A percentile compares a stretch with the other conserved stretches of the same genome.
These are phyloP conservation scores for Thymelicus lineola DNA, from an alignment of 2,888 invertebrate genomes.

Conservation along the genomic window DNA sequence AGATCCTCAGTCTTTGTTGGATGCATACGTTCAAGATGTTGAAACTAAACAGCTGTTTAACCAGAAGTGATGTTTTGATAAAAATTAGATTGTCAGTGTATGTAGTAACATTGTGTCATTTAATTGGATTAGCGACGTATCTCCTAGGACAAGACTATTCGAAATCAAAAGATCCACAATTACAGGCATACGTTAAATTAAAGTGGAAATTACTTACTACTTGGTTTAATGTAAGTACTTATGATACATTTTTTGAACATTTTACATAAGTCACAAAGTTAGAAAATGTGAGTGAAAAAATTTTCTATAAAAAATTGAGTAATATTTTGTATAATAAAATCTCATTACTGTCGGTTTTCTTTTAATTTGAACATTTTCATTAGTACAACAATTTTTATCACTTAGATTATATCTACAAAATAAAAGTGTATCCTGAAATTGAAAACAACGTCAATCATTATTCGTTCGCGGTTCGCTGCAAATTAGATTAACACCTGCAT, in stretches of 20 bases:
- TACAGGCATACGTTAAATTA: constrained; percentile 59
- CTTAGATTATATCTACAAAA: too few species aligned
- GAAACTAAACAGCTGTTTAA: constrained; percentile 1
- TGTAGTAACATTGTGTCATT: constrained; percentile 53
- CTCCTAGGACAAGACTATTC: constrained; percentile 65
- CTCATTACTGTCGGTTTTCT: background rate
- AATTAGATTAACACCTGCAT: too few species aligned
- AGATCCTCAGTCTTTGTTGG: background rate
- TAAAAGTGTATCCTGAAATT: too few species aligned
- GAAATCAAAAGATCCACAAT: constrained; percentile 56
- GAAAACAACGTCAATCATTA: too few species aligned
- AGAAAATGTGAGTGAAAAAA: too few species aligned
- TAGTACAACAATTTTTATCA: too few species aligned
- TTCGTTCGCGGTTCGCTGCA: too few species aligned
- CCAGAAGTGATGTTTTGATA: constrained; percentile 46
- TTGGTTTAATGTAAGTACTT: constrained; percentile 75
- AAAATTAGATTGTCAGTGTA: constrained; percentile 65
- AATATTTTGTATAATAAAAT: too few species aligned
- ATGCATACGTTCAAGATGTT: constrained; percentile 19
- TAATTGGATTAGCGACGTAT: constrained; percentile 52
- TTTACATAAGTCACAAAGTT: too few species aligned
- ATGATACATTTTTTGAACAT: too few species aligned
- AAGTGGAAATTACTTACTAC: constrained; percentile 72
- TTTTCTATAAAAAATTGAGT: too few species aligned
- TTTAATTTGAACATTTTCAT: too few species aligned